Percentiles rank a stretch among this genome's conserved stretches.
These are phyloP conservation scores for Lates calcarifer DNA, from an alignment of 2,113 vertebrate species.

Conservation along the genomic window DNA sequence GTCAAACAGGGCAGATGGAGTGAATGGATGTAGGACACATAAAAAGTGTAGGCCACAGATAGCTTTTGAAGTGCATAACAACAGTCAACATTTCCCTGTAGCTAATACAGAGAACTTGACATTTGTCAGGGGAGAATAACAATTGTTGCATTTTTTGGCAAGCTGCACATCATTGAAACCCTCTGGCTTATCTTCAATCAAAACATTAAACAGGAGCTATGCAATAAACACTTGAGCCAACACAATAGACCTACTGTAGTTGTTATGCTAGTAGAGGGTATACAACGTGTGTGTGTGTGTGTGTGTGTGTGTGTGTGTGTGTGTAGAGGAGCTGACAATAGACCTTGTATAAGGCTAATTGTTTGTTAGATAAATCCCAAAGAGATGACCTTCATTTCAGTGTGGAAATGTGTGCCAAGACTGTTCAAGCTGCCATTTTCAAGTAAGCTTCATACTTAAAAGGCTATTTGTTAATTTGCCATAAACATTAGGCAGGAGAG, in stretches of 20 bases:
- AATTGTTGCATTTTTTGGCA: conserved; percentile 65
- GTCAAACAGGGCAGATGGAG: not conserved
- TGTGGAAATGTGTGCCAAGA: not conserved
- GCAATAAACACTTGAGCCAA: conserved; percentile 68
- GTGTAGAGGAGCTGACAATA: conserved; percentile 26
- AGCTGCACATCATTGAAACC: conserved; percentile 60
- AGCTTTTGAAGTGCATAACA: conserved; percentile 32
- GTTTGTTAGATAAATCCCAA: conserved; percentile 37
- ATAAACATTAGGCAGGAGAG: conserved; percentile 41
- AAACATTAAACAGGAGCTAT: conserved; percentile 62
- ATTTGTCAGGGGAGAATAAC: conserved; percentile 53
- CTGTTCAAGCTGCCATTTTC: conserved; percentile 58
- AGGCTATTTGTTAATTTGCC: conserved; percentile 25
- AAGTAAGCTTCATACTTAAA: conserved; percentile 50
- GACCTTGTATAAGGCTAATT: conserved; percentile 18
- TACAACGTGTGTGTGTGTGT: too few species aligned
- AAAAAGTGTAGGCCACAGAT: conserved; percentile 5
- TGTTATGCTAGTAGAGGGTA: conserved; percentile 20
- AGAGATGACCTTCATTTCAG: conserved; percentile 39
- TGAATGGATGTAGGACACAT: conserved; percentile 11
- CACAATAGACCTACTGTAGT: conserved; percentile 54
- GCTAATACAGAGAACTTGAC: conserved; percentile 35
- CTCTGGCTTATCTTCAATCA: conserved; percentile 67
- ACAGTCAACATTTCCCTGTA: conserved; percentile 39
- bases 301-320: conserved; percentile 8